Conservation (phyloP, 2,797 vertebrate species). For the Darevskia nairensis region DNA sequence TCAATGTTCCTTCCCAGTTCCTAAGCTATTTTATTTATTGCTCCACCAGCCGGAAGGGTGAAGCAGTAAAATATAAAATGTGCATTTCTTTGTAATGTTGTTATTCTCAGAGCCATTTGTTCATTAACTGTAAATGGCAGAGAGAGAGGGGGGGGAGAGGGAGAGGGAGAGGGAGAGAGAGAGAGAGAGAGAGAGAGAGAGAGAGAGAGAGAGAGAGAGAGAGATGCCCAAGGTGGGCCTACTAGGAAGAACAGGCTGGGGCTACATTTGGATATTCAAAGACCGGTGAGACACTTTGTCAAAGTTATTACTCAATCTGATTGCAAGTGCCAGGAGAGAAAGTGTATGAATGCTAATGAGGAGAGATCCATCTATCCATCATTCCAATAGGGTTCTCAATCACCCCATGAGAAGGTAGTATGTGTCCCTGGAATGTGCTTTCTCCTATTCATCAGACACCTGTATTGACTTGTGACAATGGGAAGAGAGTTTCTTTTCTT, state of each 20-base stretch:
- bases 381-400: constrained; percentile 36
- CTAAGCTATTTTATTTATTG: constrained; percentile 24
- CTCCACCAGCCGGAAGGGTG: constrained; percentile 22
- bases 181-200: constrained; percentile 17
- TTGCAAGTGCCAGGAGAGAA: constrained; percentile 10
- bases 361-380: constrained; percentile 16
- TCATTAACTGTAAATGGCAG: constrained; percentile 41
- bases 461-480: not conserved
- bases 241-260: not conserved
- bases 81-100: constrained; percentile 33
- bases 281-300: not conserved
- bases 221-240: not conserved
- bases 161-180: not conserved
- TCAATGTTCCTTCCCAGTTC: not conserved
- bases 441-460: not conserved
- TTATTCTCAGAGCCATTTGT: constrained; percentile 32
- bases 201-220: not conserved
- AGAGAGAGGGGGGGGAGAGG: not conserved
- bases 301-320: constrained; percentile 44
- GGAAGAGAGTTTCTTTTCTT: not conserved
- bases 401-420: not conserved
- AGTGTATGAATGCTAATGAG: not conserved
- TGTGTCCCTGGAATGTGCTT: not conserved
- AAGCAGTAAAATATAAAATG: constrained; percentile 55
- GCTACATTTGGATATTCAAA: constrained; percentile 28